Percentiles rank a stretch among this genome's conserved stretches.
Conservation (phyloP, 2,113 vertebrate genomes). For the Oryzias curvinotus region DNA sequence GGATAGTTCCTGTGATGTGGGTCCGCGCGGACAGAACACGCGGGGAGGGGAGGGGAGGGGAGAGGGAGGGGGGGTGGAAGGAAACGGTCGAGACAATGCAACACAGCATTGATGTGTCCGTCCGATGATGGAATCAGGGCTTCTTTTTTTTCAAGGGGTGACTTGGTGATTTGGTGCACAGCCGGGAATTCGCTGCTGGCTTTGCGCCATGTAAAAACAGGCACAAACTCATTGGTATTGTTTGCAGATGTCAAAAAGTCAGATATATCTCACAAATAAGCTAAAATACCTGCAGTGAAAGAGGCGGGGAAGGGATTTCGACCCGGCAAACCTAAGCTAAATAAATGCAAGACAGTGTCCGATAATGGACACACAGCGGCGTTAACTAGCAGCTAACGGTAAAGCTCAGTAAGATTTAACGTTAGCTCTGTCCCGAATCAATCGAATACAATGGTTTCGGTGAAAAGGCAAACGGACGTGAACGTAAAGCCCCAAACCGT, state of each 20-base stretch:
- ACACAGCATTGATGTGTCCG: conserved; percentile 24
- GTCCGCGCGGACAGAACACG: not conserved
- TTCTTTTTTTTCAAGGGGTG: conserved; percentile 12
- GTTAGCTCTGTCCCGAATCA: not conserved
- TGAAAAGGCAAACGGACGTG: no score
- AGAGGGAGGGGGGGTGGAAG: not conserved
- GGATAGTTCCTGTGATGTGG: not conserved
- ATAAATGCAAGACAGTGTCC: conserved; percentile 34
- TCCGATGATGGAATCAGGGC: conserved; percentile 41
- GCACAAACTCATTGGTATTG: not conserved
- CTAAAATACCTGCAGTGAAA: no score
- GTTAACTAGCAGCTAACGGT: conserved; percentile 57
- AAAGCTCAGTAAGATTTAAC: conserved; percentile 21
- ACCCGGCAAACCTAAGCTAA: conserved; percentile 10
- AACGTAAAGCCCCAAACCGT: not conserved
- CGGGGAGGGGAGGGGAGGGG: no score
- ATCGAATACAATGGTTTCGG: no score
- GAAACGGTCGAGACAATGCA: conserved; percentile 17
- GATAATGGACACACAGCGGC: conserved; percentile 51
- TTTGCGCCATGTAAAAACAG: not conserved
- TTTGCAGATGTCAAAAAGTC: fast-evolving
- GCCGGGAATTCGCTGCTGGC: conserved; percentile 1
- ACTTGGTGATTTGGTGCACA: conserved; percentile 34
- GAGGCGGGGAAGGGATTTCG: not conserved
- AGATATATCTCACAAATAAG: not conserved